Evolutionary conservation across 1,140 invertebrate species (phyloP), one percentile per base, ranked within the genome.

Genomic region (Pomacea maculata): DNA sequence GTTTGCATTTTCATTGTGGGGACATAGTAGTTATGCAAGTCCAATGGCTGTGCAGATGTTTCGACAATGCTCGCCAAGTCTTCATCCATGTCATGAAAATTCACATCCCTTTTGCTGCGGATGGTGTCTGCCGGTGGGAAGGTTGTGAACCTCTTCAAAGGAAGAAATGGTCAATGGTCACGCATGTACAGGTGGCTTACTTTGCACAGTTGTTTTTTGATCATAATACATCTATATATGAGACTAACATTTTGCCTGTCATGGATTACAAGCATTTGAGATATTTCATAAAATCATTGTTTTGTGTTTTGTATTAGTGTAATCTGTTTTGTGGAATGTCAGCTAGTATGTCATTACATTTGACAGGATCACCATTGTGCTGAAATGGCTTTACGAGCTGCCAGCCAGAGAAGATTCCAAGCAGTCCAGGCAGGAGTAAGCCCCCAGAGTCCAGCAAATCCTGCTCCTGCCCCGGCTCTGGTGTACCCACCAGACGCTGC

Each of bases 91-190:
- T 88, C 11, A 87, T 82, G 79, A 85, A 84, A 76, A 80, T 78
- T 75, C 90, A 91, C 83, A 74, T 90, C 21, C 84, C 82, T 19
- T 71, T 77, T 14, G 80, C 85, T 73, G 76, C 80, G 54, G 90
- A 90, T 67, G 87, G 87, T 12, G 78, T 88, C 5, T 91, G 91
- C 83, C 81, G 86, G 76, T 92, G 91, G 90, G 84, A 86, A 70
- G 89, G 89, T 68, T 92, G 90, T 91, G 92, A 92, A 83, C 84
- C 84, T 63, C 80, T 91, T 12, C 79, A 86, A 67, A 83, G 90
- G 25, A 89, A 90, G 81, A 84, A 88, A 75, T 92, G 90, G 90
- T 91, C 91, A 54, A 81, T 91, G 45, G 86, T 91, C 15, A 89
- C 89, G 65, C 91, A 91, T 85, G 77, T 91, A 80, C 90, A 89